Percentiles rank a stretch among this genome's conserved stretches.
Conservation (phyloP, 2,113 vertebrate species). For the Corapipo altera region DNA sequence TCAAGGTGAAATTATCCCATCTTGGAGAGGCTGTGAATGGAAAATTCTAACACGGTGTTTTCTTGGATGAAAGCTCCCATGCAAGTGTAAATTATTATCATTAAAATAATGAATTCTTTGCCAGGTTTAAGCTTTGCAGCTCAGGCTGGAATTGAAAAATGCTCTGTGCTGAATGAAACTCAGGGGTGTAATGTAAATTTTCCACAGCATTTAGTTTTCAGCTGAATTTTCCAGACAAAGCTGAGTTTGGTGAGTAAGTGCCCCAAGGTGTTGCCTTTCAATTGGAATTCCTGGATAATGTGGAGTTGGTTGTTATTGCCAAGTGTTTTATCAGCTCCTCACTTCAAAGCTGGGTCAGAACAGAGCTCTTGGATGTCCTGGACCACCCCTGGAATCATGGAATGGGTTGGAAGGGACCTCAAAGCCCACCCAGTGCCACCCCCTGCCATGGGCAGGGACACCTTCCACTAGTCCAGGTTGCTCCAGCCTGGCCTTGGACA, state of each 20-base stretch:
- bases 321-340: neutral
- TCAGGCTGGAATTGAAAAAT: slow-evolving; percentile 9
- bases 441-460: neutral
- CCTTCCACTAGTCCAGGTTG: rapidly evolving
- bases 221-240: neutral
- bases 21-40: slow-evolving; percentile 4
- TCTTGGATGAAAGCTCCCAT: slow-evolving; percentile 56
- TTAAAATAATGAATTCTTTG: slow-evolving; percentile 57
- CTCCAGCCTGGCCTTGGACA: neutral
- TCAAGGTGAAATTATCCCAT: slow-evolving; percentile 49
- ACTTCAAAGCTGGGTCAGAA: neutral
- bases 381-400: neutral
- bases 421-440: neutral
- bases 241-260: neutral
- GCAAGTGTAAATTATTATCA: slow-evolving; percentile 64
- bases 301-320: neutral
- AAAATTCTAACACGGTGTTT: slow-evolving; percentile 38
- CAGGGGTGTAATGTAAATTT: neutral
- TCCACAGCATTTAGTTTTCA: neutral
- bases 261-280: neutral
- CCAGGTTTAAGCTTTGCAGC: slow-evolving; percentile 7
- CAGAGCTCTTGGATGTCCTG: neutral
- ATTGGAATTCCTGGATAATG: rapidly evolving
- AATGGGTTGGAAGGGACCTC: neutral
- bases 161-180: slow-evolving; percentile 19